phyloP scores from a whole-genome alignment of 2,888 invertebrate species.

The Candidula unifasciata region DNA sequence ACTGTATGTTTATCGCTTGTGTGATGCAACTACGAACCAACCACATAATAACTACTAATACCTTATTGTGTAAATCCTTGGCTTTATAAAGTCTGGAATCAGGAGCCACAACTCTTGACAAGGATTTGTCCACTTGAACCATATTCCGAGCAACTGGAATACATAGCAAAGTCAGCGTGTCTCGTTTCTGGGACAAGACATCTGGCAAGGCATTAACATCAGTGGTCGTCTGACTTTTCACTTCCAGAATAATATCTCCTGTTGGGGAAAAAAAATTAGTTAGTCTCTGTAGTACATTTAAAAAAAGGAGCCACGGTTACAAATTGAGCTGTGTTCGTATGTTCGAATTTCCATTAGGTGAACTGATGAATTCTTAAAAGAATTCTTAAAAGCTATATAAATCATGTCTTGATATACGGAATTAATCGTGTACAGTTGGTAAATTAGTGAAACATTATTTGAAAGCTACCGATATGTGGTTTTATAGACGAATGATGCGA shows the following conservation, averaged over 20 bases:
- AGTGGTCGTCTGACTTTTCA: conserved; percentile 65
- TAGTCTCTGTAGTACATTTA: too few species aligned
- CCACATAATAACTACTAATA: not conserved
- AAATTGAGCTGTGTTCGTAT: not conserved
- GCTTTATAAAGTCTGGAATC: conserved; percentile 65
- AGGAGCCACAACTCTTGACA: conserved; percentile 47
- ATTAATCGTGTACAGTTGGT: too few species aligned
- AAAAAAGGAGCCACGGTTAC: not conserved
- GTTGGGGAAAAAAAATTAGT: not conserved
- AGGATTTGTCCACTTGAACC: conserved; percentile 53
- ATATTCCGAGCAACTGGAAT: conserved; percentile 67
- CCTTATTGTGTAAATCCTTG: conserved; percentile 61
- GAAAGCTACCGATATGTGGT: too few species aligned
- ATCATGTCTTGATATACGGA: too few species aligned
- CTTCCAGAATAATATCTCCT: conserved; percentile 73
- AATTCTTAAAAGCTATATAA: too few species aligned
- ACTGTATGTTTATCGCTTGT: too few species aligned
- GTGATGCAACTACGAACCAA: too few species aligned
- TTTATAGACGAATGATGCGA: too few species aligned
- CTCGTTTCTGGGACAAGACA: conserved; percentile 62
- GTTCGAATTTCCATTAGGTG: not conserved
- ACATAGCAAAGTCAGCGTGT: conserved; percentile 64
- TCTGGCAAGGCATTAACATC: conserved; percentile 61
- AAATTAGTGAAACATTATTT: too few species aligned
- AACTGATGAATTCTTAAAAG: too few species aligned